Conservation (phyloP, 2,888 invertebrate genomes). For the Trissolcus japonicus region DNA sequence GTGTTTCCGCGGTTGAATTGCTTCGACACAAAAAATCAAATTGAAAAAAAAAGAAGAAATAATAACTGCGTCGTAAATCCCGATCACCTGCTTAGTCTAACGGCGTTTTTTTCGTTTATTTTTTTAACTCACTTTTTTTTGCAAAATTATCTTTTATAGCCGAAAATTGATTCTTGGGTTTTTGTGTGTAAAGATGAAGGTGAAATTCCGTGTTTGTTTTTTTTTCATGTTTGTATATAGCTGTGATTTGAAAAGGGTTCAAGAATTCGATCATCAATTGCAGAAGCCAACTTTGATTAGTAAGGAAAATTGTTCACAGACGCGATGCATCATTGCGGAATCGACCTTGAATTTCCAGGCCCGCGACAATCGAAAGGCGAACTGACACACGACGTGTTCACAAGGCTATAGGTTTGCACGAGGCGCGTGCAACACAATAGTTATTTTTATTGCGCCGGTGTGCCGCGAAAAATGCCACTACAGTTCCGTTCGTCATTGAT, state of each 20-base stretch:
- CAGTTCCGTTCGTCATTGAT: too few species aligned
- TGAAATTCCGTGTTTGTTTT: background rate
- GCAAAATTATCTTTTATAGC: background rate
- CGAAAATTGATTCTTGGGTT: background rate
- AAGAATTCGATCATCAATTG: too few species aligned
- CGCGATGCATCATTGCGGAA: slow-evolving; percentile 52
- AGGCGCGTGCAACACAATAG: slow-evolving; percentile 56
- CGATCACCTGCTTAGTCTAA: slow-evolving; percentile 43
- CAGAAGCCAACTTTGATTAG: background rate
- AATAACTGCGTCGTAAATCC: slow-evolving; percentile 52
- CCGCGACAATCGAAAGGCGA: slow-evolving; percentile 68
- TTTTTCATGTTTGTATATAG: background rate
- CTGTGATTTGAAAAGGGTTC: too few species aligned
- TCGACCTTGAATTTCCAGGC: slow-evolving; percentile 67
- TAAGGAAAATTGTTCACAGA: slow-evolving; percentile 41
- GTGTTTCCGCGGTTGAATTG: slow-evolving; percentile 49
- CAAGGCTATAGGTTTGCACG: slow-evolving; percentile 55
- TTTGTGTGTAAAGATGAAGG: background rate
- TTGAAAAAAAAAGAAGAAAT: slow-evolving; percentile 16
- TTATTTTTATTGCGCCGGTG: slow-evolving; percentile 56
- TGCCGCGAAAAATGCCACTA: slow-evolving; percentile 38
- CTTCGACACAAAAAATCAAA: slow-evolving; percentile 28
- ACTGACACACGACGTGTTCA: slow-evolving; percentile 52
- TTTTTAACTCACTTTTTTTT: background rate
- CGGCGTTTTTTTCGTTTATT: slow-evolving; percentile 15